Evolutionary conservation across 2,797 vertebrate genomes (phyloP).

Genomic region (Otus scops): DNA sequence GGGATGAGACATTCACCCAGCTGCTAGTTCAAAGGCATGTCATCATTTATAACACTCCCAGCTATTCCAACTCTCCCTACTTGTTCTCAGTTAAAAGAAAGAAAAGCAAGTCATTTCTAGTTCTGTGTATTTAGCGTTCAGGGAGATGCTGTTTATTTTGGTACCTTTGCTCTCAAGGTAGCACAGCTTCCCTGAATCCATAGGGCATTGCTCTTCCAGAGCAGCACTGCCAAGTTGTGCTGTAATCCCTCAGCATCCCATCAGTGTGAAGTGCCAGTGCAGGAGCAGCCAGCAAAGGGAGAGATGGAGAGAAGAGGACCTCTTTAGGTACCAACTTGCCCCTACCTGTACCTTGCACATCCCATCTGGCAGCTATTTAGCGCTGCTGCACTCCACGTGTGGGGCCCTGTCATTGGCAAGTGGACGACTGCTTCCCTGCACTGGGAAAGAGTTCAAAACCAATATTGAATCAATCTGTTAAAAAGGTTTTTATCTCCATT

Average conservation of each 20-base stretch:
- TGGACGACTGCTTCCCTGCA: slow-evolving; percentile 68
- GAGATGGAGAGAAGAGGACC: background rate
- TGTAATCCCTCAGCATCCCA: background rate
- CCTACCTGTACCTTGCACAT: background rate
- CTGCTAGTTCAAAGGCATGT: slow-evolving; percentile 52
- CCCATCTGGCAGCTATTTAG: background rate
- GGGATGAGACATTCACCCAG: slow-evolving; percentile 60
- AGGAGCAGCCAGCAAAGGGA: background rate
- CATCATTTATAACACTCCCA: slow-evolving; percentile 55
- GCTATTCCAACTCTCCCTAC: slow-evolving; percentile 18
- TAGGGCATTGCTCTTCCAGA: background rate
- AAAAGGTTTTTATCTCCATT: slow-evolving; percentile 83
- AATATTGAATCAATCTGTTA: slow-evolving; percentile 82
- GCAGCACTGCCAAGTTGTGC: background rate
- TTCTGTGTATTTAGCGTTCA: background rate
- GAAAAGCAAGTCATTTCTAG: background rate
- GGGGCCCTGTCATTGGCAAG: slow-evolving; percentile 46
- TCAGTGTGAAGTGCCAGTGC: rapidly evolving
- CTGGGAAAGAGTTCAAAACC: slow-evolving; percentile 75
- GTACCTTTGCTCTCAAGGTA: background rate
- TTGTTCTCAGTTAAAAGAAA: background rate
- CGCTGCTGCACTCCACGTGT: rapidly evolving
- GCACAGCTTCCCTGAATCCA: background rate
- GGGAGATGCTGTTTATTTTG: background rate
- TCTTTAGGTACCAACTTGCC: background rate